These are phyloP conservation scores for Verasper variegatus DNA, from an alignment of 2,113 vertebrate genomes.

Conservation along the genomic window DNA sequence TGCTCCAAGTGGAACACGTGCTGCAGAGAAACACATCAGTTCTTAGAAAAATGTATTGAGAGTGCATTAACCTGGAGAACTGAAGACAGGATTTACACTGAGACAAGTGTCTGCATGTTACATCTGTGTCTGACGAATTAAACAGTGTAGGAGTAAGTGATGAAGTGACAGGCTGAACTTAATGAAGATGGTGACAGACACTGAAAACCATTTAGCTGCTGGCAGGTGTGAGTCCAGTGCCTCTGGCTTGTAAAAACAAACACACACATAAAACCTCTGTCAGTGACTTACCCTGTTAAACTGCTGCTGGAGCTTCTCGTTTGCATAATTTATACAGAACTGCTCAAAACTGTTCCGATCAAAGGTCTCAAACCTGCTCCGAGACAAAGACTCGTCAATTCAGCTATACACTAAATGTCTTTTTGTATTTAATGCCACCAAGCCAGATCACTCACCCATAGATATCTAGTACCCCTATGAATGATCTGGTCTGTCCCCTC, in stretches of 20 bases:
- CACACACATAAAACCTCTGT: too few relatives aligned
- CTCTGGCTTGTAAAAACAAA: neutral
- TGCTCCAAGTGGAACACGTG: slow-evolving; percentile 87
- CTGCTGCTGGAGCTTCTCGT: slow-evolving; percentile 87
- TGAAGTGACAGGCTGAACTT: neutral
- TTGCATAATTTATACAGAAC: slow-evolving; percentile 88
- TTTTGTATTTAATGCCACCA: neutral
- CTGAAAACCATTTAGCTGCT: neutral
- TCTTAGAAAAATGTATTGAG: neutral
- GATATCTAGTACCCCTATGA: slow-evolving; percentile 85
- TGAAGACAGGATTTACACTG: neutral
- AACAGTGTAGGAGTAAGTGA: neutral
- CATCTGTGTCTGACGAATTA: neutral
- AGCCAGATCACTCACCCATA: slow-evolving; percentile 77
- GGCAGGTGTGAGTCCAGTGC: neutral
- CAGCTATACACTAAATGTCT: neutral
- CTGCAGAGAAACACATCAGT: slow-evolving; percentile 56
- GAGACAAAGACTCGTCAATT: slow-evolving; percentile 26
- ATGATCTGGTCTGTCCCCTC: slow-evolving; percentile 60
- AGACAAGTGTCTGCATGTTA: neutral
- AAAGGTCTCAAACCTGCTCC: slow-evolving; percentile 85
- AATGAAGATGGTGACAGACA: neutral
- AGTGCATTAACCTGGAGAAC: too few relatives aligned
- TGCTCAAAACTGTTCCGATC: slow-evolving; percentile 88
- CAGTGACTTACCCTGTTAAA: slow-evolving; percentile 82